Evolutionary conservation across 2,113 vertebrate genomes (phyloP), one percentile per base, ranked within the genome.

Genomic region (Hippocampus guttulatus): DNA sequence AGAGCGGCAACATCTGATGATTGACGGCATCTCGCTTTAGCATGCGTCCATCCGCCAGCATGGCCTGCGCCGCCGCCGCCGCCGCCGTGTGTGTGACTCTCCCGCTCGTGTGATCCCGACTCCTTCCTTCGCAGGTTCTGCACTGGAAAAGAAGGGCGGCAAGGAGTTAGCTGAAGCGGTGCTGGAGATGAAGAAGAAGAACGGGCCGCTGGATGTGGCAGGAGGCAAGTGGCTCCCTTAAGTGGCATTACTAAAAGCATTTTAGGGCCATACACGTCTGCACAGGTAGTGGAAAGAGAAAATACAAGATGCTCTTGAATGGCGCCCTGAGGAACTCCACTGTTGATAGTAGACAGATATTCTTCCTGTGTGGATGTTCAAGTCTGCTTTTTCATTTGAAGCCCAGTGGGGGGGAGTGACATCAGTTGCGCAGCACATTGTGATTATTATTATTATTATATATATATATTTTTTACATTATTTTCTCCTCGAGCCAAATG

Each of bases 91-190:
- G 16, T 57, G 54, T 12, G 12, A 20, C 70, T 67, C 15, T 61
- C 25, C 63, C 41, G 65, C 25, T 10, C 43, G 68, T 75, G 64
- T n/a, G 71, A 81, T 69, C 47, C 76, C 67, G 11, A n/a, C 61
- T 40, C 89, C 43, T 89, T 74, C 88, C 87, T 87, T 63, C 23
- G 3, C 77, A 98, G 97, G 97, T 60, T 93, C 87, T 68, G 96
- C 97, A 71, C 93, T 99, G 92, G 97, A 98, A 86, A 98, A 98
- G 90, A 98, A 95, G 67, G 97, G 95, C 2, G 97, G 97, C 75
- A 98, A 98, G 91, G 96, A 98, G 81, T 96, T 98, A 84, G 87
- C 90, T 61, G 96, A 99, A 20, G 96, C 95, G 1, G 88, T 98
- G 73, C 85, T 91, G 82, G 96, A 98, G 85, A 91, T 98, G 68